Evolutionary conservation across 2,888 invertebrate species (phyloP), one percentile per base, ranked within the genome.

Genomic region (Pachycephus smyrnensis): DNA sequence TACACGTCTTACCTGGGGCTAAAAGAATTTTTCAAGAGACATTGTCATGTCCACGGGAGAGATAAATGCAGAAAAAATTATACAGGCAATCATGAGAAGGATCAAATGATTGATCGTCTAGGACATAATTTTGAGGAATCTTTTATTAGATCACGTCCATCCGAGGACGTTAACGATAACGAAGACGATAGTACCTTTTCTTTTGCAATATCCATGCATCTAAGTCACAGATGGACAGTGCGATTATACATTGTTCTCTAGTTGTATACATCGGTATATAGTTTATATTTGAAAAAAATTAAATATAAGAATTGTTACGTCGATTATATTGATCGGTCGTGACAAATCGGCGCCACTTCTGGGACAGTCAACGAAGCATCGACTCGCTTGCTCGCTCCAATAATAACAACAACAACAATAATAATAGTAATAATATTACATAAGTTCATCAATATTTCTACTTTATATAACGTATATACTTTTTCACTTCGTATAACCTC

Each of bases 221-320:
- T 73, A 35, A 73, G 73, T 68, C 73, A 68, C 9, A 32, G 30
- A 55, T 35, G 36, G 74, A 77, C 68, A 12, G 68, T 23, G 55
- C 23, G 55, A 55, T 55, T 37, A 75, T 40, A 37, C 30, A 32
- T 79, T 78, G 77, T 83, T 80, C 76, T 76, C 78, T 82, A 82
- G 79, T 84, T 82, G 76, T 73, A 82, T 74, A 78, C 80, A 80
- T 81, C 78, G 69, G 79, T 79, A 80, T 80, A 82, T 82, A 84
- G 80, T 82, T 80, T 83, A 81, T 84, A 81, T 82, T 84, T 80
- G 15, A 32, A 78, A 32, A 78, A 81, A 69, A 80, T 80, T 83
- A 82, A 79, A 73, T 80, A 77, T 80, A 84, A 79, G 79, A 33
- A 74, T 81, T 79, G 79, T 85, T 83, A 78, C 40, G 73, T 75